phyloP scores from a whole-genome alignment of 2,888 invertebrate genomes.

The Idaea biselata region DNA sequence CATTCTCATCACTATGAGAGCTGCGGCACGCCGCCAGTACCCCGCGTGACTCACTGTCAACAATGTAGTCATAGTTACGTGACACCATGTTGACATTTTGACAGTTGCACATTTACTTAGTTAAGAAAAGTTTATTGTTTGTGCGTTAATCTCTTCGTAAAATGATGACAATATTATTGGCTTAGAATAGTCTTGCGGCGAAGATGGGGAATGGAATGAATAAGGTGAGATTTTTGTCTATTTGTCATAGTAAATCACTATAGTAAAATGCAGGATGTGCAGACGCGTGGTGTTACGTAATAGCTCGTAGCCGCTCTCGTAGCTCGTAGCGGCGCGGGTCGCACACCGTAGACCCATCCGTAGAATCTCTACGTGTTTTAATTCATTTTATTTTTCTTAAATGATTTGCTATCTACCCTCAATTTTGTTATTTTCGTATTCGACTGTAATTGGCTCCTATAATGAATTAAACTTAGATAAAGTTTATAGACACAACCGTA shows the following conservation, averaged over 20 bases:
- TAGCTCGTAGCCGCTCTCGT: constrained; percentile 38
- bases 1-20: background rate
- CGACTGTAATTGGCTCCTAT: background rate
- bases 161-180: constrained; percentile 56
- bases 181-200: constrained; percentile 40
- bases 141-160: constrained; percentile 46
- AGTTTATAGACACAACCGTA: background rate
- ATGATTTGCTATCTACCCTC: background rate
- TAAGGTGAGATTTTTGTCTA: constrained; percentile 82
- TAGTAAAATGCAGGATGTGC: constrained; percentile 27
- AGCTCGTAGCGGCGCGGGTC: constrained; percentile 36
- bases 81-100: constrained; percentile 69
- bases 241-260: constrained; percentile 6
- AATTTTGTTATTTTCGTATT: background rate
- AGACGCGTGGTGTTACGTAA: constrained; percentile 51
- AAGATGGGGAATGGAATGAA: constrained; percentile 94
- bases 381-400: background rate
- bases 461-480: background rate
- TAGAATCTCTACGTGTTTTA: background rate
- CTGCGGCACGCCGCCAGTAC: background rate
- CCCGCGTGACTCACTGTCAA: constrained; percentile 65
- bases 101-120: constrained; percentile 50
- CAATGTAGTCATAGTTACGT: constrained; percentile 79
- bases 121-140: constrained; percentile 45
- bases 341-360: constrained; percentile 9